These are phyloP conservation scores for Zonitis immaculata DNA, from an alignment of 2,888 invertebrate genomes.

Conservation along the genomic window DNA sequence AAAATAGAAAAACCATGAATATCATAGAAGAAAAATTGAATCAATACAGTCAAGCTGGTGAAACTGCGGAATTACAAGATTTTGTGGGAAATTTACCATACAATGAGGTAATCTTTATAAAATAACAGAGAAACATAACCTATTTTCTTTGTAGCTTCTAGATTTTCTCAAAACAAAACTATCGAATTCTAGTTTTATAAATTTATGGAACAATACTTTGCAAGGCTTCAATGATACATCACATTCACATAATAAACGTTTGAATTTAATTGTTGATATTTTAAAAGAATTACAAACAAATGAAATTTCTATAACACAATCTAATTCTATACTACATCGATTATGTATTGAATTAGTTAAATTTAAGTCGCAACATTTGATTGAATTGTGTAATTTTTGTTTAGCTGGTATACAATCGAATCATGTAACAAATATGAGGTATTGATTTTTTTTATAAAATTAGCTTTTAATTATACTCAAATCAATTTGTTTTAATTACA, in stretches of 20 bases:
- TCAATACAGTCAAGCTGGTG: conserved; percentile 35
- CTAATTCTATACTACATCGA: conserved; percentile 51
- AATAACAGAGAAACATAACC: conserved; percentile 2
- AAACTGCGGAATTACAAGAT: conserved; percentile 29
- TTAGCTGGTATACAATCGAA: conserved; percentile 52
- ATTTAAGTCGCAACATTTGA: conserved; percentile 52
- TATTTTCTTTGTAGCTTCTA: conserved; percentile 29
- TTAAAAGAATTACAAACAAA: conserved; percentile 37
- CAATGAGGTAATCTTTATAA: conserved; percentile 29
- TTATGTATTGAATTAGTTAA: conserved; percentile 51
- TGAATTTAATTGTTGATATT: conserved; percentile 31
- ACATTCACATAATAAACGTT: conserved; percentile 36
- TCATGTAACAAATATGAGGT: conserved; percentile 52
- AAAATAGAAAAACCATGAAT: conserved; percentile 9
- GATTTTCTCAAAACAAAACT: conserved; percentile 29
- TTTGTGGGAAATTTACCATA: conserved; percentile 25
- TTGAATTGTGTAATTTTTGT: conserved; percentile 55
- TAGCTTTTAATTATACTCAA: neutral
- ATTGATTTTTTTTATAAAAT: conserved; percentile 9
- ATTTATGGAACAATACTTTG: conserved; percentile 40
- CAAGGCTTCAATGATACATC: conserved; percentile 33
- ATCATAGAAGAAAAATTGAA: conserved; percentile 28
- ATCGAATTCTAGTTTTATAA: conserved; percentile 31
- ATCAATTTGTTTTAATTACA: conserved; percentile 34
- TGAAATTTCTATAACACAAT: conserved; percentile 38